Evolutionary conservation across 53 echinoderm and acorn worm species (phyloP).

Genomic region (Antedon mediterranea): DNA sequence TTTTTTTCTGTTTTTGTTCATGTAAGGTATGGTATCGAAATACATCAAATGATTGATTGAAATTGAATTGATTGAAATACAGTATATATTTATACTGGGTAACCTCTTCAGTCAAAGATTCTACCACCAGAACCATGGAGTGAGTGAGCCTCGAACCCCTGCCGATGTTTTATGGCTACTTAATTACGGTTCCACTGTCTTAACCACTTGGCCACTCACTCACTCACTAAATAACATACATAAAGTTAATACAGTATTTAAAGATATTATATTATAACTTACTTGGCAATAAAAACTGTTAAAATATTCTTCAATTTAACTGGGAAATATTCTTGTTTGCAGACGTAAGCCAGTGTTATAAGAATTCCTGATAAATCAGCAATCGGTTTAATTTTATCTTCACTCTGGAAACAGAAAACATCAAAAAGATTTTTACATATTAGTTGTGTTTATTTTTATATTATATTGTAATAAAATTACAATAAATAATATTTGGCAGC

Average conservation of each 20-base stretch:
- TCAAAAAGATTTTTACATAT: too few species aligned
- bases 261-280: not conserved
- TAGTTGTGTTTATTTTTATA: too few species aligned
- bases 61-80: too few species aligned
- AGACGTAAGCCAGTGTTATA: conserved; percentile 49
- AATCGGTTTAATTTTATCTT: conserved; percentile 64
- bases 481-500: too few species aligned
- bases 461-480: too few species aligned
- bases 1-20: too few species aligned
- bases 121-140: too few species aligned
- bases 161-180: not conserved
- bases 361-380: conserved; percentile 50
- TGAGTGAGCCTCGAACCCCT: too few species aligned
- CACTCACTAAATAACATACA: not conserved
- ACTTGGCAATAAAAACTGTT: conserved; percentile 59
- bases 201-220: not conserved
- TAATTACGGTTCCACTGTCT: not conserved
- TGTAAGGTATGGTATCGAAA: too few species aligned
- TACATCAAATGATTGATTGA: too few species aligned
- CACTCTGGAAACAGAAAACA: conserved; percentile 32
- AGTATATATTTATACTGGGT: too few species aligned
- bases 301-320: conserved; percentile 25
- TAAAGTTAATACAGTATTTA: not conserved
- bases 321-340: conserved; percentile 80
- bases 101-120: too few species aligned